phyloP scores from a whole-genome alignment of 2,113 vertebrate species.

The Megaptera novaeangliae region DNA sequence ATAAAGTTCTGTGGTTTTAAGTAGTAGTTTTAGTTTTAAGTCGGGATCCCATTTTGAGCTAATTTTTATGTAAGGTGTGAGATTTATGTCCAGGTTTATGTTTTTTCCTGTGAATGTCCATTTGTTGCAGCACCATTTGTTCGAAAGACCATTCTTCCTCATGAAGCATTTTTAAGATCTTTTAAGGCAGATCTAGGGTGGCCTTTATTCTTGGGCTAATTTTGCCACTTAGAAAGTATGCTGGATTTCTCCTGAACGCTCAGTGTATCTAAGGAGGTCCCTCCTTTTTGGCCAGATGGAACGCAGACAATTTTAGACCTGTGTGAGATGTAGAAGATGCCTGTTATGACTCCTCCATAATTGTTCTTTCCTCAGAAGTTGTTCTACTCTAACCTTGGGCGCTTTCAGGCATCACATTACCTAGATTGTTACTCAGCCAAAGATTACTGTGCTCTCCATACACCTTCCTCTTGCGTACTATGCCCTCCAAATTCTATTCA shows the following conservation, averaged over 20 bases:
- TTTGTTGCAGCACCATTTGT: not conserved
- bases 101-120: not conserved
- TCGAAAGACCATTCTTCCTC: not conserved
- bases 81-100: not conserved
- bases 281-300: not conserved
- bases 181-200: not conserved
- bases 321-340: not conserved
- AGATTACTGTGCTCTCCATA: not conserved
- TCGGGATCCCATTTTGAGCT: not conserved
- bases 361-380: not conserved
- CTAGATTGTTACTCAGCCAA: not conserved
- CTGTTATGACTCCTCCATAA: not conserved
- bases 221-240: not conserved
- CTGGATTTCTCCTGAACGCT: not conserved
- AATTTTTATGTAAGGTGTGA: not conserved
- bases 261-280: not conserved
- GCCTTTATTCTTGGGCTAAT: not conserved
- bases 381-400: not conserved
- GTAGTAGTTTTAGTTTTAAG: not conserved
- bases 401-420: not conserved
- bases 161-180: not conserved
- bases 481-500: not conserved
- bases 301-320: not conserved
- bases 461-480: not conserved
- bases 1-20: not conserved